Conservation (phyloP, 2,797 vertebrate species). For the Chaetodon trifasciatus region DNA sequence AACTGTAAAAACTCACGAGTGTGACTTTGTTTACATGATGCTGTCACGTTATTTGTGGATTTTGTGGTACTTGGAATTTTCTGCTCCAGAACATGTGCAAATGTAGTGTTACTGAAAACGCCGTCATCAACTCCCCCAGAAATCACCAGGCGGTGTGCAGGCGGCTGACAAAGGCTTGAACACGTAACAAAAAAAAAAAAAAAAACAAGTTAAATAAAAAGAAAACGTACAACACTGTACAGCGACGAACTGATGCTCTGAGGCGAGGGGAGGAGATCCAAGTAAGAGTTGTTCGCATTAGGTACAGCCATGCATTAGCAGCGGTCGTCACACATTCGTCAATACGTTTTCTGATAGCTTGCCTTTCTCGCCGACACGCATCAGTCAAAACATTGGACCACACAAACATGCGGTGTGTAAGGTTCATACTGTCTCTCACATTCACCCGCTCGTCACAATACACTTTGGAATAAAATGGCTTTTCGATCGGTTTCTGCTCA, state of each 20-base stretch:
- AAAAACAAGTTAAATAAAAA: conserved; percentile 44
- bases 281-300: conserved; percentile 59
- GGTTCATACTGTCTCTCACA: conserved; percentile 34
- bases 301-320: conserved; percentile 82
- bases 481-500: conserved; percentile 45
- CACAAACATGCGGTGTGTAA: conserved; percentile 42
- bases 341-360: conserved; percentile 55
- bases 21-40: conserved; percentile 28
- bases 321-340: conserved; percentile 71
- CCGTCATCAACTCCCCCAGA: conserved; percentile 30
- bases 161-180: conserved; percentile 17
- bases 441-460: conserved; percentile 66
- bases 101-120: conserved; percentile 71
- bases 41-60: conserved; percentile 9
- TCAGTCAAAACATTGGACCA: conserved; percentile 60
- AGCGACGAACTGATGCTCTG: conserved; percentile 50
- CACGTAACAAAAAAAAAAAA: neutral
- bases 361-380: conserved; percentile 45
- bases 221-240: conserved; percentile 22
- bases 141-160: conserved; percentile 49
- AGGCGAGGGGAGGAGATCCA: conserved; percentile 45
- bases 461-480: conserved; percentile 80
- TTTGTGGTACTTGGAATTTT: conserved; percentile 42
- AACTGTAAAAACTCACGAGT: conserved; percentile 35
- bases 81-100: conserved; percentile 72